A percentile compares a stretch with the other conserved stretches of the same genome.
Conservation (phyloP, 2,113 vertebrate genomes). For the Ptychochromis oligacanthus region DNA sequence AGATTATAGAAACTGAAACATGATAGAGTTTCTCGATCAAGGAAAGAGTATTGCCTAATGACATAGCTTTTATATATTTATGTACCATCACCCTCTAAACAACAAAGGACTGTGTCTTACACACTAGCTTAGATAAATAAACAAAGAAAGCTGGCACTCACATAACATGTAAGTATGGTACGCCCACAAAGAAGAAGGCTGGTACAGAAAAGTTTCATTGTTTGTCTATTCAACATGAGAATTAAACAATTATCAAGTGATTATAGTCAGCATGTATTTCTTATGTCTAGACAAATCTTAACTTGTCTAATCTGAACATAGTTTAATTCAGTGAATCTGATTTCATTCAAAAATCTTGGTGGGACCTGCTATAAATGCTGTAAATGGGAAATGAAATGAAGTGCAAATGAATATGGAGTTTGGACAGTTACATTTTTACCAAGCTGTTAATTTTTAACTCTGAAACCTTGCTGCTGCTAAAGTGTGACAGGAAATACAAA, state of each 20-base stretch:
- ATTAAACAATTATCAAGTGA: background rate
- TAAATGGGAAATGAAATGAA: background rate
- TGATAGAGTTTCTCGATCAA: background rate
- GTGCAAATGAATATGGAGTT: background rate
- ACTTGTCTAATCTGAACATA: accelerated
- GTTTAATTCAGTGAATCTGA: background rate
- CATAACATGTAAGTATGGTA: background rate
- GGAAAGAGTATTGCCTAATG: background rate
- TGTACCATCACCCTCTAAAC: background rate
- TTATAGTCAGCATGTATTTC: background rate
- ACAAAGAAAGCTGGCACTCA: background rate
- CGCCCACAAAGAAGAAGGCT: background rate
- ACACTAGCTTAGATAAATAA: background rate
- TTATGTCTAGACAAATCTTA: background rate
- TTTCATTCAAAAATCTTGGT: background rate
- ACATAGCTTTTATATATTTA: background rate
- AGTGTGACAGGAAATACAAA: slow-evolving; percentile 29
- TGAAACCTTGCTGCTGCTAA: background rate
- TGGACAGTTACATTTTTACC: slow-evolving; percentile 18
- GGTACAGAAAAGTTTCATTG: background rate
- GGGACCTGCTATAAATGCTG: background rate
- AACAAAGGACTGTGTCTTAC: background rate
- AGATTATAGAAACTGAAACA: background rate
- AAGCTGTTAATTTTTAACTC: slow-evolving; percentile 48
- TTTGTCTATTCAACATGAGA: background rate